Conservation (phyloP, 2,113 vertebrate genomes). For the Pollachius pollachius region DNA sequence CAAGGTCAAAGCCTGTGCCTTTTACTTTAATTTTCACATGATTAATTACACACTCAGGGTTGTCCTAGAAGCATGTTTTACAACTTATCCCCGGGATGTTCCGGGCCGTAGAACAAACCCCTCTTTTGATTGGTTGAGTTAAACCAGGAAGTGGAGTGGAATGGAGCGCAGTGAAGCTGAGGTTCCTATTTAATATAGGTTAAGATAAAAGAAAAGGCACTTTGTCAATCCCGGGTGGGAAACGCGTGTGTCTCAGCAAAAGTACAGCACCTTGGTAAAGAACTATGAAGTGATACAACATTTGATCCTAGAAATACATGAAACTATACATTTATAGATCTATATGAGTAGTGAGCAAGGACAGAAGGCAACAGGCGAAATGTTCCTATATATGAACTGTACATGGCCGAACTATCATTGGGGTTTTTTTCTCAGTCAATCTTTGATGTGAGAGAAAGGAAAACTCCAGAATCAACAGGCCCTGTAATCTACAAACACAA, state of each 20-base stretch:
- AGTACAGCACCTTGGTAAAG: too few relatives aligned
- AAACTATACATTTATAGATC: too few relatives aligned
- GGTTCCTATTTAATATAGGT: too few relatives aligned
- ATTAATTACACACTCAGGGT: constrained; percentile 65
- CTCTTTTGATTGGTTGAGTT: constrained; percentile 33
- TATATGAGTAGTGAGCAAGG: too few relatives aligned
- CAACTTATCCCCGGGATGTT: constrained; percentile 42
- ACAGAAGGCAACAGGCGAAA: too few relatives aligned
- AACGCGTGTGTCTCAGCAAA: too few relatives aligned
- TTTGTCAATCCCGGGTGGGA: too few relatives aligned
- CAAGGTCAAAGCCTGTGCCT: constrained; percentile 60
- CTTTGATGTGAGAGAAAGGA: constrained; percentile 61
- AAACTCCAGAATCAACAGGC: constrained; percentile 61
- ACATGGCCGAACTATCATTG: too few relatives aligned
- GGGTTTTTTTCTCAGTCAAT: constrained; percentile 39
- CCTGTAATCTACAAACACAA: constrained; percentile 68
- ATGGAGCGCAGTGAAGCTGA: neutral
- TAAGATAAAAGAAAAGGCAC: too few relatives aligned
- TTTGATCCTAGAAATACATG: too few relatives aligned
- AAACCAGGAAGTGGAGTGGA: constrained; percentile 5
- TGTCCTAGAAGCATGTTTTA: constrained; percentile 50
- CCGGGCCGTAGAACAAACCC: neutral
- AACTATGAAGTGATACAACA: too few relatives aligned
- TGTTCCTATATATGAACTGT: too few relatives aligned
- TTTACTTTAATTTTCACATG: constrained; percentile 69